Base-by-base conservation (phyloP, 2,113 vertebrate genomes). In the Rhynchopsitta pachyrhyncha region DNA sequence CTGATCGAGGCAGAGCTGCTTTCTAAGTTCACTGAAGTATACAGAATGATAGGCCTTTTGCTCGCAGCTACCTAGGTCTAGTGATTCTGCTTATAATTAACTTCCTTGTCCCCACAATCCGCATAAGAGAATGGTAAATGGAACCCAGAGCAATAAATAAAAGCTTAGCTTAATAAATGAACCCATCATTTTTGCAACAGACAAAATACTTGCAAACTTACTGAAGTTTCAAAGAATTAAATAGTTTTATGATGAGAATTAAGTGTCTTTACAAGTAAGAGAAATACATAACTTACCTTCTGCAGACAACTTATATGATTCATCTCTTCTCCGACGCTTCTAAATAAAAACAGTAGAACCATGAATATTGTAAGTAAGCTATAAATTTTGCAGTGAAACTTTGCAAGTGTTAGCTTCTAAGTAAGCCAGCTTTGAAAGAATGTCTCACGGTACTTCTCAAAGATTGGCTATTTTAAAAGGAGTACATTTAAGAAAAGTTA, bases 321-420 rank as follows among this genome's bases (percentile, higher is more conserved):
- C 98, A 80, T 98, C 97, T 97, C 98, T 98, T 96, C 97, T 98
- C 88, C 98, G 98, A 82, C 98, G 98, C 89, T 99, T 98, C 99
- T 99, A 95, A 97, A 96, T 63, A 88, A 86, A 97, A 96, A 97
- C 4, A 97, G 82, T 71, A 66, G 76, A 86, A 93, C 74, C 23
- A 62, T 11, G 5, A 82, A 35, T 33, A 11, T 68, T 84, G 4
- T 5, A 83, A 86, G 37, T n/a, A 82, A 89, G 33, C 46, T 22
- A 94, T 23, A 33, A 29, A 82, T 95, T 94, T 90, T 78, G 62
- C 81, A 95, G 78, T 63, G 41, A 60, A 95, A 70, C 44, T 94
- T 74, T 18, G 3, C 12, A 82, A 80, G 28, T 57, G 8, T 60
- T 64, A 92, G 11, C 14, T 86, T 82, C 74, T 68, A 84, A 68